Conservation (phyloP, 2,888 invertebrate genomes). For the Candidula unifasciata region DNA sequence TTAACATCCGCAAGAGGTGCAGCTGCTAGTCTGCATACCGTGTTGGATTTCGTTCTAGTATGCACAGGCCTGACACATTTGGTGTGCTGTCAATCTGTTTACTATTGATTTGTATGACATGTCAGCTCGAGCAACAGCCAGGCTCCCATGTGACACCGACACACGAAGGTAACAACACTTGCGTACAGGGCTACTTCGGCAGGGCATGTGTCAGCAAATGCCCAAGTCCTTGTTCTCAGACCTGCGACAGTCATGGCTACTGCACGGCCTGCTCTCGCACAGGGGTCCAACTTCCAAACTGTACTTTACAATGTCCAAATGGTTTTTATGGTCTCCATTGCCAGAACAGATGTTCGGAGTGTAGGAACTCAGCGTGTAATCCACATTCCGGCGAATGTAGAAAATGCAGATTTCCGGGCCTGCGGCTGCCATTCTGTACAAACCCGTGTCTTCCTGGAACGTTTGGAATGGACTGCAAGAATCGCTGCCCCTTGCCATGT, state of each 20-base stretch:
- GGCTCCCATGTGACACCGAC: background rate
- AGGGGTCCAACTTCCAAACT: constrained; percentile 40
- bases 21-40: background rate
- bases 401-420: background rate
- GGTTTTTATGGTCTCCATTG: constrained; percentile 34
- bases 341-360: background rate
- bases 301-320: background rate
- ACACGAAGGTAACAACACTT: background rate
- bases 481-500: constrained; percentile 31
- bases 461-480: constrained; percentile 29
- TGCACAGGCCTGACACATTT: too few species aligned
- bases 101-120: background rate
- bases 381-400: constrained; percentile 18
- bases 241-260: constrained; percentile 11
- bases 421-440: constrained; percentile 17
- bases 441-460: constrained; percentile 14
- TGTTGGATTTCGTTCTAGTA: background rate
- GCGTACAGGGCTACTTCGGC: constrained; percentile 32
- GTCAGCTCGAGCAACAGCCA: background rate
- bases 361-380: constrained; percentile 11
- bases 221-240: background rate
- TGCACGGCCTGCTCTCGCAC: constrained; percentile 18
- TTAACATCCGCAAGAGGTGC: background rate
- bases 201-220: constrained; percentile 6
- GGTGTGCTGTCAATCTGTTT: background rate